These are phyloP conservation scores for Steinernema scapterisci DNA, from an alignment of 2,888 invertebrate species.

Conservation along the genomic window DNA sequence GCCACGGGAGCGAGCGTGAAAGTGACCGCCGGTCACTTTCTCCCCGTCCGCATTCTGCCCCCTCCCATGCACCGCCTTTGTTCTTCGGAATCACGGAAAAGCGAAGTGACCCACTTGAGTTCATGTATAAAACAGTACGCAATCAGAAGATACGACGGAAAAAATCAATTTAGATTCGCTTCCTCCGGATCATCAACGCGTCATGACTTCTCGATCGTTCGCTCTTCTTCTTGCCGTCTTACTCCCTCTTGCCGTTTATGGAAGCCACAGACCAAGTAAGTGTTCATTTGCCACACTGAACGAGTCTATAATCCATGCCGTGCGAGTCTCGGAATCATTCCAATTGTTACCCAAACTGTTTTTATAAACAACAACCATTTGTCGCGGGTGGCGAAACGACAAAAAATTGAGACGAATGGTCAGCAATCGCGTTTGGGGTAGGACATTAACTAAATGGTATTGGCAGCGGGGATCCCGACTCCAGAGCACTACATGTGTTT, in stretches of 20 bases:
- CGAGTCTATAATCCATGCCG: background rate
- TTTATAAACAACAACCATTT: background rate
- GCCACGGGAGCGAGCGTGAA: background rate
- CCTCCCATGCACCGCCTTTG: constrained; percentile 8
- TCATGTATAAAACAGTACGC: constrained; percentile 9
- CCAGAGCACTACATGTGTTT: constrained; percentile 2
- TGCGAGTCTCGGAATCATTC: too few species aligned
- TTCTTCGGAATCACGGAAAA: constrained; percentile 24
- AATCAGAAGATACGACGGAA: constrained; percentile 24
- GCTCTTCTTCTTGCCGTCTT: background rate
- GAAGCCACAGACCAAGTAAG: constrained; percentile 2
- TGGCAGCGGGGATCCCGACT: background rate
- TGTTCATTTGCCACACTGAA: too few species aligned
- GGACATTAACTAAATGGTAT: constrained; percentile 16
- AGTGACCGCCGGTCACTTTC: constrained; percentile 31
- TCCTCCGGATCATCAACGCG: constrained; percentile 21
- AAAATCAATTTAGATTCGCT: constrained; percentile 21
- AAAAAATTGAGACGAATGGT: background rate
- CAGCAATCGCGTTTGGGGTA: background rate
- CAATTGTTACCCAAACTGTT: background rate
- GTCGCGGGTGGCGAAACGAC: background rate
- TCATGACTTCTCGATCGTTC: constrained; percentile 19
- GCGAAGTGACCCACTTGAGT: constrained; percentile 9
- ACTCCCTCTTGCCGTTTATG: background rate
- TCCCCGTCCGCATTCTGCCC: constrained; percentile 4